Evolutionary conservation across 2,797 vertebrate genomes (phyloP).

Genomic region (Etheostoma perlongum): DNA sequence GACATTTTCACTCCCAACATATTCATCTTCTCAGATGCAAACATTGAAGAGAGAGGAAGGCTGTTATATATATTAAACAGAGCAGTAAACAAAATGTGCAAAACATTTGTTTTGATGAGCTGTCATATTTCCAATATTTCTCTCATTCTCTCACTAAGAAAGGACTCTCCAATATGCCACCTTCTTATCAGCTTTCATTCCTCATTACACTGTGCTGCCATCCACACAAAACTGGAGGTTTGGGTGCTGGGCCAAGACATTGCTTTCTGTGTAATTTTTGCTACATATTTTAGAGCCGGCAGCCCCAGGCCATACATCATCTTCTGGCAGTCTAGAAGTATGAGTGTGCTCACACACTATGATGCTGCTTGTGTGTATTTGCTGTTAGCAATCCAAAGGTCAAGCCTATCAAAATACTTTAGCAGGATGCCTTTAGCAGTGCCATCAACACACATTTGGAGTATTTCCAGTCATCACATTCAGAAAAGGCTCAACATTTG

Average conservation of each 20-base stretch:
- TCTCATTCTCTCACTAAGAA: slow-evolving; percentile 6
- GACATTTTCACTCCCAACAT: no score
- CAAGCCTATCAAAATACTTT: slow-evolving; percentile 12
- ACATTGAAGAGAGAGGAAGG: no score
- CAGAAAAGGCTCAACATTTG: slow-evolving; percentile 21
- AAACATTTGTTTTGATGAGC: not conserved
- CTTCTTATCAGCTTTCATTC: slow-evolving; percentile 43
- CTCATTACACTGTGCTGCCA: slow-evolving; percentile 17
- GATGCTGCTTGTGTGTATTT: slow-evolving; percentile 27
- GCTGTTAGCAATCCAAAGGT: slow-evolving; percentile 52
- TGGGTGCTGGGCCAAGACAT: slow-evolving; percentile 13
- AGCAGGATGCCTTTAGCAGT: slow-evolving; percentile 1
- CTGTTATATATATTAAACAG: no score
- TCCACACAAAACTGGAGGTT: slow-evolving; percentile 7
- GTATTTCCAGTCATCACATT: slow-evolving; percentile 23
- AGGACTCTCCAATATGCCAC: slow-evolving; percentile 4
- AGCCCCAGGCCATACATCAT: slow-evolving; percentile 54
- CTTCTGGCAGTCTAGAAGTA: slow-evolving; percentile 49
- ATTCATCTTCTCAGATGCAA: no score
- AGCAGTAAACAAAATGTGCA: not conserved
- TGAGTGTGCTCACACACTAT: slow-evolving; percentile 13
- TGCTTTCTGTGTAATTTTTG: slow-evolving; percentile 46
- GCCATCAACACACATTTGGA: slow-evolving; percentile 12
- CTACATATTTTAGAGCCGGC: slow-evolving; percentile 42
- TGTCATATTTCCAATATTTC: slow-evolving; percentile 10